Conservation (phyloP, 2,888 invertebrate species). For the Notodonta dromedarius region DNA sequence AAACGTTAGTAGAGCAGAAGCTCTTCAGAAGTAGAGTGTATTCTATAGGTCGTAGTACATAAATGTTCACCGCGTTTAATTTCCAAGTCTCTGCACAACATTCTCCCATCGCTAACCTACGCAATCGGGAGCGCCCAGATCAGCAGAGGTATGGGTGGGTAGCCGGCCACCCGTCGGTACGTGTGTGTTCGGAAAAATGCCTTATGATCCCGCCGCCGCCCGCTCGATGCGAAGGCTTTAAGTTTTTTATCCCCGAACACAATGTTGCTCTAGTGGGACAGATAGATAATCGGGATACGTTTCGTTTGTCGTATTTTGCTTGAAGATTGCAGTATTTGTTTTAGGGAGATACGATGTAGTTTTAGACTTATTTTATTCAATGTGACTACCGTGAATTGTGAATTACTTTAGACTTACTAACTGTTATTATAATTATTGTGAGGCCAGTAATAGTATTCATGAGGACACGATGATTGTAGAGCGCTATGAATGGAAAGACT, state of each 20-base stretch:
- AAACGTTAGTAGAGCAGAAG: no score
- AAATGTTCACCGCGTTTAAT: not conserved
- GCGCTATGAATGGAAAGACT: no score
- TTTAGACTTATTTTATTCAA: no score
- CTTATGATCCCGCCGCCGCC: slow-evolving; percentile 72
- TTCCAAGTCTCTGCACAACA: slow-evolving; percentile 40
- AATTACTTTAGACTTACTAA: no score
- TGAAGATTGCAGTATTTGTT: not conserved
- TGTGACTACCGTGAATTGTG: no score
- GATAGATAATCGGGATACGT: slow-evolving; percentile 34
- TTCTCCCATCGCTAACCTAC: slow-evolving; percentile 54
- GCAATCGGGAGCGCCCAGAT: slow-evolving; percentile 71
- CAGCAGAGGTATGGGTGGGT: slow-evolving; percentile 50
- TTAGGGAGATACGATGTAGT: not conserved
- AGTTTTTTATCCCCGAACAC: slow-evolving; percentile 60
- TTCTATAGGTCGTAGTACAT: no score
- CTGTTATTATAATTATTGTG: no score
- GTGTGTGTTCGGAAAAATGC: slow-evolving; percentile 83
- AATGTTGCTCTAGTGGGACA: slow-evolving; percentile 48
- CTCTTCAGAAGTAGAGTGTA: no score
- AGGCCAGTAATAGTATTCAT: no score
- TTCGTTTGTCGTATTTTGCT: not conserved
- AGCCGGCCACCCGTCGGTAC: slow-evolving; percentile 47
- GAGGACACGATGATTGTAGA: no score
- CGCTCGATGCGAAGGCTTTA: slow-evolving; percentile 50